Conservation (phyloP, 2,113 vertebrate genomes). For the Isurus oxyrinchus region DNA sequence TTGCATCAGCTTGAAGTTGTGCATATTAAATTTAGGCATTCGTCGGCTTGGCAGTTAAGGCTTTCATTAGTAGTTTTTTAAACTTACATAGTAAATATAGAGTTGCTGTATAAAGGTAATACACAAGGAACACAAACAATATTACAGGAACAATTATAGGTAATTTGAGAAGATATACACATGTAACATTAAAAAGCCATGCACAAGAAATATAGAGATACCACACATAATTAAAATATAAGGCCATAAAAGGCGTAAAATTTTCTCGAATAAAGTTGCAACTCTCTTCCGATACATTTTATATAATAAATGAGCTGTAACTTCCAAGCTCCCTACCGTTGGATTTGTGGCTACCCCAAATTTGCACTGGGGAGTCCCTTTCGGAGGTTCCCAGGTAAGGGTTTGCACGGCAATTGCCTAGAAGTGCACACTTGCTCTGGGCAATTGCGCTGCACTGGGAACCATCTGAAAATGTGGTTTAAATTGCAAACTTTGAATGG, state of each 20-base stretch:
- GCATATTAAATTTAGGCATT: neutral
- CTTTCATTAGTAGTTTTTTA: neutral
- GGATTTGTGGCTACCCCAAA: no score
- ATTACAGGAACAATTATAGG: neutral
- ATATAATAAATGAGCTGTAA: no score
- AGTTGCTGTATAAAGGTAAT: neutral
- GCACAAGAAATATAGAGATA: neutral
- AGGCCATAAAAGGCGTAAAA: neutral
- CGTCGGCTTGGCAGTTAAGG: neutral
- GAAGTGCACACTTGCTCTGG: no score
- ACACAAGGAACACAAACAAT: neutral
- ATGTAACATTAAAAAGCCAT: neutral
- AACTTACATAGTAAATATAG: neutral
- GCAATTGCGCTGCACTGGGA: no score
- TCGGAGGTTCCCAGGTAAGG: no score
- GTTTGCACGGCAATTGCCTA: no score
- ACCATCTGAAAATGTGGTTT: no score
- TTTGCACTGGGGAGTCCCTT: no score
- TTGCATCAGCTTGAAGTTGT: neutral
- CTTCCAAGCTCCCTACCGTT: no score
- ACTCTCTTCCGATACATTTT: neutral
- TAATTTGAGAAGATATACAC: neutral
- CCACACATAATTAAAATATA: neutral
- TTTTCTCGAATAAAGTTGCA: neutral
- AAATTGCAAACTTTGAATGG: no score